Base-by-base conservation (phyloP, 2,113 vertebrate genomes). In the Hydrochoerus hydrochaeris region DNA sequence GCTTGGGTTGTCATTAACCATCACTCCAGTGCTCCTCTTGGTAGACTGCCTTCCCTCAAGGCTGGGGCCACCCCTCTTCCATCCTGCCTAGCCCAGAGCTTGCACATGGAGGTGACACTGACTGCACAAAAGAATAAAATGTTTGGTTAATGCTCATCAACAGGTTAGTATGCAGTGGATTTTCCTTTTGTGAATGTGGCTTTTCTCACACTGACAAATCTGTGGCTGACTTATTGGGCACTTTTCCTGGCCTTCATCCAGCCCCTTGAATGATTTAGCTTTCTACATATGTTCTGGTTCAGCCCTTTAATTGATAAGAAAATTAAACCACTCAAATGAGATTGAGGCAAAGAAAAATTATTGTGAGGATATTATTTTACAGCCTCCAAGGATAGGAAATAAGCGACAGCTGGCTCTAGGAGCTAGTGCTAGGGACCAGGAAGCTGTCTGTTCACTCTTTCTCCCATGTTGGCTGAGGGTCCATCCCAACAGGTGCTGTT, bases 171-270 rank as follows among this genome's bases (percentile, higher is more conserved):
- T 2, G 12, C 49, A 30, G 78, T 44, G 38, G 38, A 28, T 60
- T 57, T 35, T 83, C 60, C 41, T 92, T 89, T 19, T 83, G 52
- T 38, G 49, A 80, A 78, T 67, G 12, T 35, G 62, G 57, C 60
- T 80, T 10, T 87, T 96, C 69, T 78, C 49, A 60, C 62, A 35
- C 46, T 77, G 60, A 71, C 57, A 95, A 46, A 77, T 9, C 78
- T 17, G 11, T 49, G 46, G 14, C 30, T 65, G 86, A 57, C 13
- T 46, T 49, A 26, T 35, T 24, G 30, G 24, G 38, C 9, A 35
- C 4, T 16, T 58, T 54, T 14, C 5, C 38, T 78, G 58, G 32
- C 38, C 24, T 89, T 90, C 5, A 3, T 94, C n/a, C 9, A 67
- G 49, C 5, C 57, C 41, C 67, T 86, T 24, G 67, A n/a, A 38